Conservation (phyloP, 2,888 invertebrate species). For the Perizoma affinitatum region DNA sequence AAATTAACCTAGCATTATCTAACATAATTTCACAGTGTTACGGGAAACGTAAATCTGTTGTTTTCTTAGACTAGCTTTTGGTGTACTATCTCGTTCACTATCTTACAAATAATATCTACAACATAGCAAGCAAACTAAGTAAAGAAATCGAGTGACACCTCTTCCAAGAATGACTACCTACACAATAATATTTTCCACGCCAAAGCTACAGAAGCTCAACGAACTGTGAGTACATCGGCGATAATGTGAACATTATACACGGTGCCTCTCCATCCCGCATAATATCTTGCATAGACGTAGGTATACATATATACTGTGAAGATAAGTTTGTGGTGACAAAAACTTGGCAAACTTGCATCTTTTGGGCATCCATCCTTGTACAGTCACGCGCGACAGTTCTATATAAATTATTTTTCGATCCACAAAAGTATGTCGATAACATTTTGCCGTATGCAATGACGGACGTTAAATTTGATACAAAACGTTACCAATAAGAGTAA, state of each 20-base stretch:
- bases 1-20: too few relatives aligned
- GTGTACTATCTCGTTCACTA: too few relatives aligned
- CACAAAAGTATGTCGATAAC: neutral
- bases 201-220: constrained; percentile 54
- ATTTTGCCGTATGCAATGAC: neutral
- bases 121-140: too few relatives aligned
- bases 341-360: constrained; percentile 76
- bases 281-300: constrained; percentile 63
- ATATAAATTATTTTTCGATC: neutral
- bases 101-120: too few relatives aligned
- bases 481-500: too few relatives aligned
- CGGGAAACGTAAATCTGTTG: too few relatives aligned
- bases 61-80: too few relatives aligned
- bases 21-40: too few relatives aligned
- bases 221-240: constrained; percentile 70
- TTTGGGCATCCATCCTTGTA: constrained; percentile 56
- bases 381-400: constrained; percentile 43
- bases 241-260: constrained; percentile 82
- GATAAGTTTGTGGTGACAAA: constrained; percentile 54
- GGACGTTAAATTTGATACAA: constrained; percentile 7
- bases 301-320: constrained; percentile 18
- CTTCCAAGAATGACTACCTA: constrained; percentile 22
- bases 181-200: constrained; percentile 35
- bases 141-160: constrained; percentile 17
- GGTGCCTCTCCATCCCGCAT: constrained; percentile 73